Percentiles rank a stretch among this genome's conserved stretches.
phyloP scores from a whole-genome alignment of 2,797 vertebrate species.

The Sciurus vulgaris region DNA sequence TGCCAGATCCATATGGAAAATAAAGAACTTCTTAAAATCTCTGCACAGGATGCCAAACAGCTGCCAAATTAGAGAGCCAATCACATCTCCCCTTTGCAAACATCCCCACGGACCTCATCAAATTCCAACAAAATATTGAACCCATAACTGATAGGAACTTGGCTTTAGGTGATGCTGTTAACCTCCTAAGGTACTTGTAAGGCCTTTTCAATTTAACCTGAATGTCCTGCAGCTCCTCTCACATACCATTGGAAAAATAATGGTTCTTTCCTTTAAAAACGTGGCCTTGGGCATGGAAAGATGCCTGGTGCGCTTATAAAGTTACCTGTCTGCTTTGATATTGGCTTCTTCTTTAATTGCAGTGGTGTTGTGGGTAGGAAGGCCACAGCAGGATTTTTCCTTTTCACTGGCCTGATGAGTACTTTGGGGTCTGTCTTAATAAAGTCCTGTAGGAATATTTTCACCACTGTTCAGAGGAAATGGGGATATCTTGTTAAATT shows the following conservation, averaged over 20 bases:
- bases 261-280: slow-evolving; percentile 63
- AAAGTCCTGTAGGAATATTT: slow-evolving; percentile 81
- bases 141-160: slow-evolving; percentile 69
- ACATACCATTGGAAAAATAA: slow-evolving; percentile 73
- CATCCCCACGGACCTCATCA: slow-evolving; percentile 19
- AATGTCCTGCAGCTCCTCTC: slow-evolving; percentile 46
- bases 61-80: slow-evolving; percentile 13
- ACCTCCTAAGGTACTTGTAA: slow-evolving; percentile 39
- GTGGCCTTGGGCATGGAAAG: slow-evolving; percentile 66
- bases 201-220: slow-evolving; percentile 69
- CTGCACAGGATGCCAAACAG: slow-evolving; percentile 45
- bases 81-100: background rate
- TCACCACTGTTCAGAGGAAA: slow-evolving; percentile 80
- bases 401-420: slow-evolving; percentile 76
- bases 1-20: slow-evolving; percentile 38
- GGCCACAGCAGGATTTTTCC: slow-evolving; percentile 67
- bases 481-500: slow-evolving; percentile 79
- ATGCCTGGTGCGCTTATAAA: slow-evolving; percentile 13
- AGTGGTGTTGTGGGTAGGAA: slow-evolving; percentile 25
- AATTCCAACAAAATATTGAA: slow-evolving; percentile 62
- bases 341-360: slow-evolving; percentile 69
- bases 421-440: slow-evolving; percentile 79
- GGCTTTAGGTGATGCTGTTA: slow-evolving; percentile 60
- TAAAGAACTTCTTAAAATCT: slow-evolving; percentile 43
- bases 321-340: slow-evolving; percentile 74